Conservation (phyloP, 1,140 invertebrate species). For the Trissolcus basalis region DNA sequence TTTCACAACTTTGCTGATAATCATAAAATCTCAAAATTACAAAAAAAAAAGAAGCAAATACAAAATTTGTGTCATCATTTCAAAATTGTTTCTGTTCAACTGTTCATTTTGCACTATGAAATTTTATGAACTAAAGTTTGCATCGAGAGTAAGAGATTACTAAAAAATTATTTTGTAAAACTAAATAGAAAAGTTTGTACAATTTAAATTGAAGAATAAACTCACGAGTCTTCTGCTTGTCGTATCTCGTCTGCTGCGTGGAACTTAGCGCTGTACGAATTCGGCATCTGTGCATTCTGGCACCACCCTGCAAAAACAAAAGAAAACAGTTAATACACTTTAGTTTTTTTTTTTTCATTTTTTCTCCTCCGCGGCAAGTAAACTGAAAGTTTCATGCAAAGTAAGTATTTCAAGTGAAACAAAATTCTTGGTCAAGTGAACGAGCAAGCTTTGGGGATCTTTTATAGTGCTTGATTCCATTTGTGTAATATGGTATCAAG, state of each 20-base stretch:
- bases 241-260: constrained; percentile 20
- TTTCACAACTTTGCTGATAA: no score
- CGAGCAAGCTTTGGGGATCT: constrained; percentile 36
- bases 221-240: constrained; percentile 39
- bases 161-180: no score
- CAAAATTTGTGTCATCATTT: no score
- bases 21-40: no score
- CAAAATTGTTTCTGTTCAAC: no score
- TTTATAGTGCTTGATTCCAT: constrained; percentile 35
- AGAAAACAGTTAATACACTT: constrained; percentile 17
- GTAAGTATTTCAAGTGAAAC: constrained; percentile 13
- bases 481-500: constrained; percentile 42
- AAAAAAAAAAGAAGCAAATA: no score
- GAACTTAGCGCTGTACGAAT: constrained; percentile 30
- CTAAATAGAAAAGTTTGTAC: background rate
- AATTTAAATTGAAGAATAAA: constrained; percentile 4
- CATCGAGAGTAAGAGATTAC: no score
- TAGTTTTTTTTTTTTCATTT: constrained; percentile 23
- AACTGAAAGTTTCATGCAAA: constrained; percentile 35
- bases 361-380: no score
- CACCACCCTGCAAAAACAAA: constrained; percentile 43
- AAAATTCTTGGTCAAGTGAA: constrained; percentile 39
- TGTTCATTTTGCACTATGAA: no score
- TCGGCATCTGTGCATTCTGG: constrained; percentile 49
- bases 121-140: no score